Base-by-base conservation (phyloP, 2,797 vertebrate species). In the Coregonus sp. region DNA sequence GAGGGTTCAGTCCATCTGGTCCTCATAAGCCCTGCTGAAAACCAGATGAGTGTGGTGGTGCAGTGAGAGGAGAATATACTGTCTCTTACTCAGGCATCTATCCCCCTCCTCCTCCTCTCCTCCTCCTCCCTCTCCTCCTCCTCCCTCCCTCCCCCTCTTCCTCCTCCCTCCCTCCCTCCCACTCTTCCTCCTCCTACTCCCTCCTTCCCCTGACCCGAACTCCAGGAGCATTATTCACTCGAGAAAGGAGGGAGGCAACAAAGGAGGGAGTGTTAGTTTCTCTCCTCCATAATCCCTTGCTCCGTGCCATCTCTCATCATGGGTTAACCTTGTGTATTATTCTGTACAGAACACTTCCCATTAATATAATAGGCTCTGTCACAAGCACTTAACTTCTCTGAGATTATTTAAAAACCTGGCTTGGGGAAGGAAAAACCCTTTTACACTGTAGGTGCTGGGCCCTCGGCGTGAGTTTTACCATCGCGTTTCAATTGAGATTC, bases 1-100 rank as follows among this genome's bases (percentile, higher is more conserved):
- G 95, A 95, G 91, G 89, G 86, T 91, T 80, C 74, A 87, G 91
- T 92, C 91, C 96, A 97, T 96, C 95, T 98, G 97, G 95, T 94
- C 95, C 94, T 90, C 91, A 98, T 97, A 97, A 97, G 91, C 86
- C 89, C 83, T 93, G 92, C 93, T 95, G 94, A 90, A 90, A 97
- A 96, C 95, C 95, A 96, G 89, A 97, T 95, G 95, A 94, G 93
- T 47, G 40, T 82, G 92, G 93, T 95, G 66, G 73, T 47, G 51
- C 15, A 15, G 80, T 74, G 75, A 71, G 70, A 80, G 81, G 84
- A 90, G 88, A 86, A 91, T 90, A 88, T 89, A 82, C 85, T 89
- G 86, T 91, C 89, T 90, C 86, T 86, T 82, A 56, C 69, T 86
- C 81, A 86, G 86, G 88, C 85, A 87, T 76, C 82, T 80, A 80